Evolutionary conservation across 2,888 invertebrate species (phyloP).

Genomic region (Drosophila crucigera): DNA sequence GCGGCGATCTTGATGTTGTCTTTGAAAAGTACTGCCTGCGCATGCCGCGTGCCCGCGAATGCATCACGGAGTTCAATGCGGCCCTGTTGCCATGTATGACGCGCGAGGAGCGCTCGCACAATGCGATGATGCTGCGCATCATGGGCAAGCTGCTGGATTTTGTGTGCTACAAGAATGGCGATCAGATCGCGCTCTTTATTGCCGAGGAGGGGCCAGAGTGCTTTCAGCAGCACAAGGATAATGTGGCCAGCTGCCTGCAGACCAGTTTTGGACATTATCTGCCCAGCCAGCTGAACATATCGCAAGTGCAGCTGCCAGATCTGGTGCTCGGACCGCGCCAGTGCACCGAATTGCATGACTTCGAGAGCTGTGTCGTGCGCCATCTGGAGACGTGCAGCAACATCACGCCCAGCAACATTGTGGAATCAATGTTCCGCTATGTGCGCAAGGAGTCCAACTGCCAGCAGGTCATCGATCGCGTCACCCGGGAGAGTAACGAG

Average conservation of each 20-base stretch:
- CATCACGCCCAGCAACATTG: conserved; percentile 92
- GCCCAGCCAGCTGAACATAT: conserved; percentile 78
- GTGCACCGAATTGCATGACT: conserved; percentile 78
- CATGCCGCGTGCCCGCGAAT: conserved; percentile 83
- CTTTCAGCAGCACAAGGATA: conserved; percentile 87
- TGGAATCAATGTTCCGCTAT: conserved; percentile 91
- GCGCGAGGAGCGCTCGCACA: conserved; percentile 87
- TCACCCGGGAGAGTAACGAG: conserved; percentile 19
- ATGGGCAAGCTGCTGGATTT: conserved; percentile 87
- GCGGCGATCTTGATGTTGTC: conserved; percentile 89
- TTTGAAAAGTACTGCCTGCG: conserved; percentile 91
- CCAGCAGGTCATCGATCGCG: conserved; percentile 62
- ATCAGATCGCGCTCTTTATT: conserved; percentile 92
- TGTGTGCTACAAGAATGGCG: conserved; percentile 91
- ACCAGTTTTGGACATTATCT: conserved; percentile 86
- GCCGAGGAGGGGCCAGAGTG: conserved; percentile 92
- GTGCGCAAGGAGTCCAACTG: conserved; percentile 89
- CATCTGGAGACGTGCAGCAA: conserved; percentile 88
- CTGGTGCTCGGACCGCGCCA: conserved; percentile 87
- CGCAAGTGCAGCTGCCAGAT: conserved; percentile 85
- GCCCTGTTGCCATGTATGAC: conserved; percentile 88
- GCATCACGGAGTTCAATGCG: conserved; percentile 87
- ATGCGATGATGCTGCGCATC: conserved; percentile 88
- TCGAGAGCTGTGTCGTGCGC: conserved; percentile 77
- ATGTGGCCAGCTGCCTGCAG: conserved; percentile 88